Conservation (phyloP, 1,140 invertebrate genomes). For the Drosophila sulfurigaster region DNA sequence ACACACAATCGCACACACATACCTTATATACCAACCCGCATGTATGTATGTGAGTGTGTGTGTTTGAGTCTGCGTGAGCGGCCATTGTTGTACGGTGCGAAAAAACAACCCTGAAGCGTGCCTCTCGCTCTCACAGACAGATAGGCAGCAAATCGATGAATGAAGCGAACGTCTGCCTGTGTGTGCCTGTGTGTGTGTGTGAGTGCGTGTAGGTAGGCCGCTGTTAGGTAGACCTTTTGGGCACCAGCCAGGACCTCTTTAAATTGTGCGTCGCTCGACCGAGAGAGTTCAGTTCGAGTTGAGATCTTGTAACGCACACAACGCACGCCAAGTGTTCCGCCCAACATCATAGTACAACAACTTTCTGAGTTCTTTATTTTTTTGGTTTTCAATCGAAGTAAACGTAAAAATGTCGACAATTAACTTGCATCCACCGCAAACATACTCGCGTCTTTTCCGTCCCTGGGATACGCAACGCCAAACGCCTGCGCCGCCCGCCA, state of each 20-base stretch:
- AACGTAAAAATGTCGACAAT: slow-evolving; percentile 71
- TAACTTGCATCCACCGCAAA: slow-evolving; percentile 82
- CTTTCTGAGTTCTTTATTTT: background rate
- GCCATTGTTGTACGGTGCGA: slow-evolving; percentile 72
- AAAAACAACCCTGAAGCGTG: slow-evolving; percentile 66
- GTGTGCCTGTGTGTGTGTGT: slow-evolving; percentile 31
- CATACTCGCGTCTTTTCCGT: slow-evolving; percentile 84
- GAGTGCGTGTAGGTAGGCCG: slow-evolving; percentile 60
- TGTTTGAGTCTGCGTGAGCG: slow-evolving; percentile 64
- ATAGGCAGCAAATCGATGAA: slow-evolving; percentile 81
- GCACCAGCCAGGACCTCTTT: slow-evolving; percentile 50
- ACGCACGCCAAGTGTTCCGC: slow-evolving; percentile 47
- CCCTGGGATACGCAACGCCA: slow-evolving; percentile 82
- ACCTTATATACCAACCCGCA: slow-evolving; percentile 64
- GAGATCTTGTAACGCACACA: slow-evolving; percentile 76
- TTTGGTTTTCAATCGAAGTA: background rate
- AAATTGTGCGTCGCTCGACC: slow-evolving; percentile 61
- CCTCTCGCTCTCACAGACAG: slow-evolving; percentile 68
- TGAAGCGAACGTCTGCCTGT: slow-evolving; percentile 51
- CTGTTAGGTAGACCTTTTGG: slow-evolving; percentile 63
- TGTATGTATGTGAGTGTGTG: slow-evolving; percentile 31
- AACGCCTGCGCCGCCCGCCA: slow-evolving; percentile 39
- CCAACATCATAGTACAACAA: slow-evolving; percentile 14
- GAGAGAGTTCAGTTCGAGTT: slow-evolving; percentile 80
- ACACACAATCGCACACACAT: slow-evolving; percentile 14